Evolutionary conservation across 2,113 vertebrate genomes (phyloP).

Genomic region (Entomyzon cyanotis): DNA sequence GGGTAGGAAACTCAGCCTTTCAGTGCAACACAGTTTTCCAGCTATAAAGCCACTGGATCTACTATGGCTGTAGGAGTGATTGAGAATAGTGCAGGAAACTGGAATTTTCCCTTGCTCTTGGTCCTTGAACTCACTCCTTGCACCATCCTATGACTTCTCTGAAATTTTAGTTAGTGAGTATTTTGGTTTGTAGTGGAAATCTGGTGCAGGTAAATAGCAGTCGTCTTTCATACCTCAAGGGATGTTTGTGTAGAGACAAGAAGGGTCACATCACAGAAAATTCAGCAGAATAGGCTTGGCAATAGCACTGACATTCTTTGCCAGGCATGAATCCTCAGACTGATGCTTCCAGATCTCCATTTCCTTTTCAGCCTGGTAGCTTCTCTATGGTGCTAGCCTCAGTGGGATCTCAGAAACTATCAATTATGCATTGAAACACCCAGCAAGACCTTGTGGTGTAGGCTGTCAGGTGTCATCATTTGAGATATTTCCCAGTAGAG

Average conservation of each 20-base stretch:
- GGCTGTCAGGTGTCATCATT: not conserved
- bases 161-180: not conserved
- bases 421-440: not conserved
- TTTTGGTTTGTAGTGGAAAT: not conserved
- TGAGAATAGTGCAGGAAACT: not conserved
- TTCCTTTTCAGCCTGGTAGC: constrained; percentile 5
- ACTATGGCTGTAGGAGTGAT: not conserved
- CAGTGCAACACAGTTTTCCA: not conserved
- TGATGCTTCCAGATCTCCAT: not conserved
- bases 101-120: not conserved
- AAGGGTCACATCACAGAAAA: not conserved
- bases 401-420: not conserved
- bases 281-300: not conserved
- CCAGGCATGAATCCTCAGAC: not conserved
- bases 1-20: not conserved
- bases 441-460: not conserved
- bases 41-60: not conserved
- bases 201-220: not conserved
- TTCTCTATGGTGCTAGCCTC: not conserved
- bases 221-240: not conserved
- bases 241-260: not conserved
- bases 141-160: not conserved
- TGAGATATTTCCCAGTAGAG: not conserved
- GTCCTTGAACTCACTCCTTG: not conserved
- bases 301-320: constrained; percentile 5